phyloP scores from a whole-genome alignment of 2,888 invertebrate species.

The Pheosia tremula region DNA sequence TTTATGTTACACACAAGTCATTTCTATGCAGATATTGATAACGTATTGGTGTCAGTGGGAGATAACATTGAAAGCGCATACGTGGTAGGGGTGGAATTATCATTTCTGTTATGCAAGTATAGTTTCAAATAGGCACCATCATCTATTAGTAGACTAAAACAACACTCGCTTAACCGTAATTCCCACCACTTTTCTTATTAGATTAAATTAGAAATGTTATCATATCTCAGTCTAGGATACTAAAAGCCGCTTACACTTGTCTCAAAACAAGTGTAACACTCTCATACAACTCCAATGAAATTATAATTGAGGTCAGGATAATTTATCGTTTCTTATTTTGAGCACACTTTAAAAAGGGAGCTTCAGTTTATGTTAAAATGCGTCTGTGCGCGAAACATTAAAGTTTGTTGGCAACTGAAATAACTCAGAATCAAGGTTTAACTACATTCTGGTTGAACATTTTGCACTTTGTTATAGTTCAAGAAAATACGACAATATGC shows the following conservation, averaged over 20 bases:
- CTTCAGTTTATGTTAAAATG: background rate
- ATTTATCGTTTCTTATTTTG: background rate
- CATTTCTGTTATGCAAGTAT: background rate
- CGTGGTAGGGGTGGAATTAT: conserved; percentile 6
- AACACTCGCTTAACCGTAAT: background rate
- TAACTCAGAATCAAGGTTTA: background rate
- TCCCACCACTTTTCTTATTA: background rate
- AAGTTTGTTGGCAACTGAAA: background rate
- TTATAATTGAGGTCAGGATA: conserved; percentile 5
- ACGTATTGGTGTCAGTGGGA: conserved; percentile 24
- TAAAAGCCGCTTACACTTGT: background rate
- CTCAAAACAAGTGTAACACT: conserved; percentile 8
- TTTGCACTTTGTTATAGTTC: background rate
- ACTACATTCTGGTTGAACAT: background rate
- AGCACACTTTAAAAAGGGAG: background rate
- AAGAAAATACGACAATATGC: no score
- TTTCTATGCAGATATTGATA: conserved; percentile 36
- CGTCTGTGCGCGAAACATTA: background rate
- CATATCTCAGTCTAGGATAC: background rate
- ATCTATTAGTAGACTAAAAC: no score
- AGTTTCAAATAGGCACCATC: background rate
- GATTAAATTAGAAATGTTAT: background rate
- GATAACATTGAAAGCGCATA: conserved; percentile 38
- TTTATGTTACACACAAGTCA: conserved; percentile 16
- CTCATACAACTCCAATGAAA: conserved; percentile 36